Percentiles rank a stretch among this genome's conserved stretches.
Conservation (phyloP, 2,113 vertebrate genomes). For the Pseudorhombus dupliciocellatus region DNA sequence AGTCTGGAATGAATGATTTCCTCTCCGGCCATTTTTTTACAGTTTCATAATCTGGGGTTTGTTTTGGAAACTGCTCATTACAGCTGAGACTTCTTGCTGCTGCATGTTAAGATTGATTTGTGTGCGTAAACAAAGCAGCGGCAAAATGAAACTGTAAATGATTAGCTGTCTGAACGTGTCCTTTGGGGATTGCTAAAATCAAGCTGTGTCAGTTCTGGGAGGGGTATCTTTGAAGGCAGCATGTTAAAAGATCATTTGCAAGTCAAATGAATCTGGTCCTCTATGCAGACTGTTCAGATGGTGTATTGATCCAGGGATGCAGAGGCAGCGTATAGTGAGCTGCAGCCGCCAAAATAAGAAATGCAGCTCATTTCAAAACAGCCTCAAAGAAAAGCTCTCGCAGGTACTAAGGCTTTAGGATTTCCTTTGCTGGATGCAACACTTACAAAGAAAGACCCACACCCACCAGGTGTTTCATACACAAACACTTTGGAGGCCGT, state of each 20-base stretch:
- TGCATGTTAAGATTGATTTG: constrained; percentile 2
- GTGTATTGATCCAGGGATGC: constrained; percentile 20
- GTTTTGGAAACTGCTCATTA: constrained; percentile 49
- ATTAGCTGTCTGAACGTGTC: constrained; percentile 24
- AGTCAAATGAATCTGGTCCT: constrained; percentile 26
- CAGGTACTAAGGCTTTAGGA: background rate
- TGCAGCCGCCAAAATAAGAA: background rate
- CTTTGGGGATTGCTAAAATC: constrained; percentile 14
- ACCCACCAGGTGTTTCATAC: background rate
- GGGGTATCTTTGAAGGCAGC: constrained; percentile 12
- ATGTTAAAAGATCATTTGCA: constrained; percentile 20
- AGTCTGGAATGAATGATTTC: constrained; percentile 20
- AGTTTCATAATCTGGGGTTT: constrained; percentile 41
- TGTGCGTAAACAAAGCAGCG: constrained; percentile 13
- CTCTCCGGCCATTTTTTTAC: background rate
- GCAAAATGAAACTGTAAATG: constrained; percentile 15
- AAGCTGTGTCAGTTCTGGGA: background rate
- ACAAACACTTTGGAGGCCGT: background rate
- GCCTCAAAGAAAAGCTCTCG: background rate
- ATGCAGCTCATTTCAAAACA: background rate
- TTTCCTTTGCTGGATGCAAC: background rate
- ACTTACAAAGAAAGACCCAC: too few relatives aligned
- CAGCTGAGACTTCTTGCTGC: constrained; percentile 14
- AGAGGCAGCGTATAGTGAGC: constrained; percentile 1
- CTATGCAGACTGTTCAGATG: constrained; percentile 12